These are phyloP conservation scores for Athalia cordata DNA, from an alignment of 2,888 invertebrate genomes.

Conservation along the genomic window DNA sequence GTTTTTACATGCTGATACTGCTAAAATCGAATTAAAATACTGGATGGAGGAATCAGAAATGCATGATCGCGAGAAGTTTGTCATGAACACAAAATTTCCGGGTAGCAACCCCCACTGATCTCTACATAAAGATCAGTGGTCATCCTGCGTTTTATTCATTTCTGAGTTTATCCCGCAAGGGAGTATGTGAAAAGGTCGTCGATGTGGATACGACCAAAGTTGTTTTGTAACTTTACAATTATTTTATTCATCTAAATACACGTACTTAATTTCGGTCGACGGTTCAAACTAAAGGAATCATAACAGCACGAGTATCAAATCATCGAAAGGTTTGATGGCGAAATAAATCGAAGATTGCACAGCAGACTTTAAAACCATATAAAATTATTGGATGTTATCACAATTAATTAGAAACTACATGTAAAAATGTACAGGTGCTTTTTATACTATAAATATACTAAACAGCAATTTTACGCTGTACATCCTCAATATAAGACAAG, in stretches of 20 bases:
- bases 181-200: not conserved
- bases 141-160: not conserved
- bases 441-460: not conserved
- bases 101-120: too few species aligned
- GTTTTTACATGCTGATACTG: constrained; percentile 43
- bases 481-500: not conserved
- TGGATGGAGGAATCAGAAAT: constrained; percentile 51
- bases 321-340: not conserved
- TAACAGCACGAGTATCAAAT: not conserved
- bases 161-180: not conserved
- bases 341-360: not conserved
- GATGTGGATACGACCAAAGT: not conserved
- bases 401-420: constrained; percentile 27
- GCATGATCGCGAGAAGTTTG: constrained; percentile 8
- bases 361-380: not conserved
- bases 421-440: constrained; percentile 33
- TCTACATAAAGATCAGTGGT: too few species aligned
- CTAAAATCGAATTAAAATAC: constrained; percentile 47
- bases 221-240: constrained; percentile 13
- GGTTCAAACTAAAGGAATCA: constrained; percentile 1
- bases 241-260: constrained; percentile 20
- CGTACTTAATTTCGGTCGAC: constrained; percentile 8
- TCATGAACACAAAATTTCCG: not conserved
- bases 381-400: constrained; percentile 25
- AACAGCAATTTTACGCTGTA: constrained; percentile 18